Evolutionary conservation across 2,888 invertebrate genomes (phyloP), one percentile per base, ranked within the genome.

Genomic region (Dasypolia templi): DNA sequence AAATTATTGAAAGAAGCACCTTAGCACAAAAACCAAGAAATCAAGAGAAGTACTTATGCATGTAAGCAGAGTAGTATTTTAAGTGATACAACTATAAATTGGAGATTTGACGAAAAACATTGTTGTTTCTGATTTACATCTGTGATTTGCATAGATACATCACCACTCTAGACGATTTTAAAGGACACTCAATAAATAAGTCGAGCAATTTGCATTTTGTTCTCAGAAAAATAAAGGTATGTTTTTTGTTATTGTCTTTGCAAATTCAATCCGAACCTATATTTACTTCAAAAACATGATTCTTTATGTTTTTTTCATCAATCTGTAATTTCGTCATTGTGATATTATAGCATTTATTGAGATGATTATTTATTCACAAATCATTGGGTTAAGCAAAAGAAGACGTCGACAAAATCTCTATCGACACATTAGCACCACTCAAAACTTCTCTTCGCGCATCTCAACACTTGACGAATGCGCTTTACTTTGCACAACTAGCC

Each of bases 391-490:
- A 11, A 56, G 4, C 3, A 29, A 55, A 39, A n/a, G n/a, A 55
- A 49, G 44, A 12, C 49, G 77, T 80, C 87, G 83, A 85, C 55
- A 76, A 1, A 35, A 65, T 64, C 59, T 55, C 46, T 75, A 86
- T 88, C 89, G 89, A 90, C 77, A 66, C 51, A 6, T 22, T 35
- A 6, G 66, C 80, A 75, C 26, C 86, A 80, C 77, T 83, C 84
- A 71, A 77, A 82, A 76, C 51, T 80, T 78, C 84, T 84, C 85
- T 86, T 86, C 85, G 88, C 89, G 89, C 93, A 94, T 94, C 95
- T 93, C 90, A 87, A 88, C 91, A 89, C 90, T 92, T 93, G 93
- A 94, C 93, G 93, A 93, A 94, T 93, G 92, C 92, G 92, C 93
- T 93, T 92, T 92, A 91, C 91, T 92, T 91, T 89, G 89, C 89